Conservation (phyloP, 2,113 vertebrate genomes). For the Lepus europaeus region DNA sequence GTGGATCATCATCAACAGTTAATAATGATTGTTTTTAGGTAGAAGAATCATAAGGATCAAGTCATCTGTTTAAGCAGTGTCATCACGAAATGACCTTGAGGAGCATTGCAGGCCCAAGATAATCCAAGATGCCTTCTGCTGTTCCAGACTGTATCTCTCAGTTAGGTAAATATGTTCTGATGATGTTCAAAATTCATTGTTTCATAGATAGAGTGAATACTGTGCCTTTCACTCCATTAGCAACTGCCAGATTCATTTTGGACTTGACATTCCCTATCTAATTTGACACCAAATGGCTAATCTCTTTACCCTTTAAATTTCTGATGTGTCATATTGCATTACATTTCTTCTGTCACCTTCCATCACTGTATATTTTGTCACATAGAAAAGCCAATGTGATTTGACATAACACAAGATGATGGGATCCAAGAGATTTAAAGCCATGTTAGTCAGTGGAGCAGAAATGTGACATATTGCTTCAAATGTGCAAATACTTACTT, state of each 20-base stretch:
- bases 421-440: constrained; percentile 79
- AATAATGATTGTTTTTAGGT: background rate
- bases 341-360: constrained; percentile 84
- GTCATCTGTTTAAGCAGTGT: background rate
- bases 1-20: too few relatives aligned
- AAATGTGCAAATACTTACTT: constrained; percentile 77
- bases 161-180: constrained; percentile 15
- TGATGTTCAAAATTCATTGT: constrained; percentile 63
- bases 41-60: background rate
- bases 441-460: constrained; percentile 67
- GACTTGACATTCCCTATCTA: constrained; percentile 82
- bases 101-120: background rate
- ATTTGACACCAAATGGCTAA: constrained; percentile 85
- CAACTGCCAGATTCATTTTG: constrained; percentile 86
- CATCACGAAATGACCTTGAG: constrained; percentile 1
- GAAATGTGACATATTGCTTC: constrained; percentile 79
- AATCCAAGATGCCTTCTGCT: background rate
- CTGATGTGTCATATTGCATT: constrained; percentile 86
- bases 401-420: constrained; percentile 85
- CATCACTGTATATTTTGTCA: constrained; percentile 84
- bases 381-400: constrained; percentile 80
- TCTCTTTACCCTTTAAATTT: constrained; percentile 83
- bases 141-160: constrained; percentile 41
- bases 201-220: constrained; percentile 76
- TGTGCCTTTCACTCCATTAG: constrained; percentile 83